phyloP scores from a whole-genome alignment of 2,113 vertebrate genomes.

The Saccopteryx leptura region DNA sequence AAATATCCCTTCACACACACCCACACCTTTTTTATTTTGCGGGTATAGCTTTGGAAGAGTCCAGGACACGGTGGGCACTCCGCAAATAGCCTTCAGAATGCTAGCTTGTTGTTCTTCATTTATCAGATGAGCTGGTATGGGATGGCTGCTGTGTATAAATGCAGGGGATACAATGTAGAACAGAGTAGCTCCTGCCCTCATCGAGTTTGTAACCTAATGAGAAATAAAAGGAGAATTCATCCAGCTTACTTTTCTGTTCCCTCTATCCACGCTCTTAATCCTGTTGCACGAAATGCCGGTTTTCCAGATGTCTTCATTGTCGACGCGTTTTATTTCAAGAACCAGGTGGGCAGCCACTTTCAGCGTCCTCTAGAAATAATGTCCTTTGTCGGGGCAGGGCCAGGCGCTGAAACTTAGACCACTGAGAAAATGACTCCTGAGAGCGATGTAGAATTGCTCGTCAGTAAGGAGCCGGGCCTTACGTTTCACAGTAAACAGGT shows the following conservation, averaged over 20 bases:
- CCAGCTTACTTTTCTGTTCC: not conserved
- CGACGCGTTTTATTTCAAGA: conserved; percentile 43
- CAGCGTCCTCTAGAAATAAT: not conserved
- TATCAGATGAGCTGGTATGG: not conserved
- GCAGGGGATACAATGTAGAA: not conserved
- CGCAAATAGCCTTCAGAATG: not conserved
- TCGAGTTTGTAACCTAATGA: not conserved
- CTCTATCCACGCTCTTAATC: not conserved
- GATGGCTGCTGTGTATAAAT: not conserved
- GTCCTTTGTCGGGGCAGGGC: not conserved
- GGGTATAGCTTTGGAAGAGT: not conserved
- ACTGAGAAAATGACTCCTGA: not conserved
- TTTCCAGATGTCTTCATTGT: conserved; percentile 45
- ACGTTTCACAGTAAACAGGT: conserved; percentile 53
- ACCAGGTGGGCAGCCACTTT: not conserved
- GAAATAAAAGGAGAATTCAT: not conserved
- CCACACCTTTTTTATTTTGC: too few species aligned
- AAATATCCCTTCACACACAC: not conserved
- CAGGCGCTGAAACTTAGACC: not conserved
- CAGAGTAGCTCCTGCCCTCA: not conserved
- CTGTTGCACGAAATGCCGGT: not conserved
- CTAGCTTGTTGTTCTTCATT: not conserved
- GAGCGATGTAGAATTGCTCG: not conserved
- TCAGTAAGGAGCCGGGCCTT: conserved; percentile 1
- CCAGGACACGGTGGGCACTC: not conserved